Evolutionary conservation across 2,888 invertebrate genomes (phyloP), one percentile per base, ranked within the genome.

Genomic region (Ommatoiulus sabulosus): DNA sequence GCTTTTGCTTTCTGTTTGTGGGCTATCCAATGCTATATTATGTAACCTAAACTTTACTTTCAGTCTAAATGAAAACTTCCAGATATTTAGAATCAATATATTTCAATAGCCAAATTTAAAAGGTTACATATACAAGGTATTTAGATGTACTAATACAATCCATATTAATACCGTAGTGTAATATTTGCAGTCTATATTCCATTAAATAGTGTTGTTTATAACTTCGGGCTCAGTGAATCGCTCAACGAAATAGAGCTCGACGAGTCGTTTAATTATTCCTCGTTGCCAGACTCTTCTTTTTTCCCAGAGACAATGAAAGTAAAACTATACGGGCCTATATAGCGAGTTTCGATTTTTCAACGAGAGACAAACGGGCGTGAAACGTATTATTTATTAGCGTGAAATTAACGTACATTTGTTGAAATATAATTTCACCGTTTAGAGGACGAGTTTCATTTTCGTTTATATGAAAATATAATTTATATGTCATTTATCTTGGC

Each of bases 391-490:
- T 80, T 80, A 80, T 80, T 80, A 80, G 80, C 80, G 80, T 80
- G 35, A 80, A 80, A 80, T 80, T 80, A 80, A 80, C 80, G 35
- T 80, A 80, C 80, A 80, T 80, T 80, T 80, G 80, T 80, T 80
- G 80, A 80, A 80, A 80, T 80, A 80, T 80, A 80, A 80, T 80
- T 80, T 80, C 80, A 80, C 80, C 80, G 80, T 80, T 80, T 80
- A 80, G 80, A 80, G 80, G 80, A 80, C 80, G 80, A 80, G 35
- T 35, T 80, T 35, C 80, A 80, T 80, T 80, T 80, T 80, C 80
- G 80, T 80, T 80, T 80, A 80, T 80, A 35, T 35, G 80, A 35
- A 35, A 80, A 80, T 80, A 80, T 80, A 80, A 80, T 80, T 80
- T 80, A 80, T 80, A 80, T 80, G 80, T 80, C 80, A 15, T 80